phyloP scores from a whole-genome alignment of 2,797 vertebrate genomes.

The Sarcoramphus papa region DNA sequence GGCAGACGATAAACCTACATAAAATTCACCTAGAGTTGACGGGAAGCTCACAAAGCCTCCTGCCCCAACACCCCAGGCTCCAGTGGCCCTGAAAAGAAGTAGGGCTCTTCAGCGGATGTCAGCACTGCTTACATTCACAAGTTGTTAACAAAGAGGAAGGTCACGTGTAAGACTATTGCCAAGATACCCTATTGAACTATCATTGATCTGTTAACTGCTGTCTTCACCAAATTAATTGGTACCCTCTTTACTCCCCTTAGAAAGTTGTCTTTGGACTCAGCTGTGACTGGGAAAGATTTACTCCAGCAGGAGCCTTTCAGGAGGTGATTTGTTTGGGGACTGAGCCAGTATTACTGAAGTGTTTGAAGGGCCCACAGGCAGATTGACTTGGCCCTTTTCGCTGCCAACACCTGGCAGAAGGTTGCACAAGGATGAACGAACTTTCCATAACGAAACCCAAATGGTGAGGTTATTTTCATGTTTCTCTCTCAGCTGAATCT shows the following conservation, averaged over 20 bases:
- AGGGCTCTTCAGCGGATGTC: background rate
- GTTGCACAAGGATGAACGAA: background rate
- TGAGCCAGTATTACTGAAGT: background rate
- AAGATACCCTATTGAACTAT: background rate
- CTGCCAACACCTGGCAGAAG: background rate
- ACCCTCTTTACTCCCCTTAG: background rate
- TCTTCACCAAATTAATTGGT: background rate
- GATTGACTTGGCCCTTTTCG: background rate
- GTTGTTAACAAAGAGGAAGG: background rate
- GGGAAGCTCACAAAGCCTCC: background rate
- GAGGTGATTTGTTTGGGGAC: background rate
- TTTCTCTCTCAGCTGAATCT: background rate
- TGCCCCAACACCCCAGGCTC: background rate
- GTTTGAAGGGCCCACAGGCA: background rate
- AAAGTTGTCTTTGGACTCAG: background rate
- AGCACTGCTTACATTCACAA: background rate
- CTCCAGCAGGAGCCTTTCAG: background rate
- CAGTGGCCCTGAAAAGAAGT: background rate
- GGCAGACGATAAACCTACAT: background rate
- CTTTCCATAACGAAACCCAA: background rate
- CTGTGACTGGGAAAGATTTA: background rate
- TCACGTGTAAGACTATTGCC: background rate
- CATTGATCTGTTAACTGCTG: background rate
- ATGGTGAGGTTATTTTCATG: background rate
- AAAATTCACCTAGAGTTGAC: background rate